Percentiles rank a stretch among this genome's conserved stretches.
phyloP scores from a whole-genome alignment of 2,113 vertebrate genomes.

The Chelonoidis abingdonii region DNA sequence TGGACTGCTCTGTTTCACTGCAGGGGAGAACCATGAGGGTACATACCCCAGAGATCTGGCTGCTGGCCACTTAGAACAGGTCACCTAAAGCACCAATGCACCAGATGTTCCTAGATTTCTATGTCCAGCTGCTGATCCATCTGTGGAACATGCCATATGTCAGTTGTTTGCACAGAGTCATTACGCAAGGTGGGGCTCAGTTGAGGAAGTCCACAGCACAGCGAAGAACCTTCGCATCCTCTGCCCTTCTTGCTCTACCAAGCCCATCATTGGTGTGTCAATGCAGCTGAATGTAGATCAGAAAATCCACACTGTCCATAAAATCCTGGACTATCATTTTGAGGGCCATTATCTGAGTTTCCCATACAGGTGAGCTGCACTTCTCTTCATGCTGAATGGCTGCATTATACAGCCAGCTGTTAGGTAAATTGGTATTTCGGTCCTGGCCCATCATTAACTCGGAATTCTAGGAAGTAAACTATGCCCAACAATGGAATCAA shows the following conservation, averaged over 20 bases:
- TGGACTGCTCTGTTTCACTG: neutral
- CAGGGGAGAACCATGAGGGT: neutral
- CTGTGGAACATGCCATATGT: accelerated
- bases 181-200: neutral
- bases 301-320: neutral
- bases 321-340: neutral
- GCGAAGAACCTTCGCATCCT: neutral
- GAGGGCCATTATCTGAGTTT: neutral
- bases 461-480: constrained; percentile 45
- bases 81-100: neutral
- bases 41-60: neutral
- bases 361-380: neutral
- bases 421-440: constrained; percentile 12
- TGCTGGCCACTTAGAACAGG: neutral
- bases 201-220: neutral
- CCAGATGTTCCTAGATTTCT: neutral
- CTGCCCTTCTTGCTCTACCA: neutral
- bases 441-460: neutral
- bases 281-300: neutral
- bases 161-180: neutral
- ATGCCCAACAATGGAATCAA: constrained; percentile 49
- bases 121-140: neutral
- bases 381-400: neutral
- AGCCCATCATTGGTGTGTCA: neutral
- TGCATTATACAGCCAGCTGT: accelerated